A percentile compares a stretch with the other conserved stretches of the same genome.
Evolutionary conservation across 1,140 invertebrate species (phyloP).

Genomic region (Calosoma granatense): DNA sequence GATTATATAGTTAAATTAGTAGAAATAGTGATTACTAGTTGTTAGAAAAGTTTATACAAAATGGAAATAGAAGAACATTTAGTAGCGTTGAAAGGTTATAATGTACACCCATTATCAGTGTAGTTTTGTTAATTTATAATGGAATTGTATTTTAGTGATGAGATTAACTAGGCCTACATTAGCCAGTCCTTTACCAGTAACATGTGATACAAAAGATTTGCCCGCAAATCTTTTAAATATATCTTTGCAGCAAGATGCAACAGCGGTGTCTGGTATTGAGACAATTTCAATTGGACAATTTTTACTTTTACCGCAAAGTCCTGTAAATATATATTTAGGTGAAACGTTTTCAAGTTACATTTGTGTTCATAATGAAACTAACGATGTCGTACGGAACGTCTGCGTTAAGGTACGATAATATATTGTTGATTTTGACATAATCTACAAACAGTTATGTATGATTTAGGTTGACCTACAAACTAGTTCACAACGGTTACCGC

Average conservation of each 20-base stretch:
- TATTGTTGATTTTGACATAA: conserved; percentile 9
- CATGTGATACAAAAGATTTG: conserved; percentile 75
- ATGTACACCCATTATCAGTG: neutral
- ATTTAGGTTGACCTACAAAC: conserved; percentile 83
- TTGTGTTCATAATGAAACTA: conserved; percentile 92
- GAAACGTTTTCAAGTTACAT: conserved; percentile 98
- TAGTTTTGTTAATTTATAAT: neutral
- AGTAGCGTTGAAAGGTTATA: conserved; percentile 28
- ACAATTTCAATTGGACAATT: conserved; percentile 78
- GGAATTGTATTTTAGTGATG: conserved; percentile 64
- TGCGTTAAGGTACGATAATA: conserved; percentile 55
- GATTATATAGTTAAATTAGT: neutral
- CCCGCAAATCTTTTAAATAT: conserved; percentile 67
- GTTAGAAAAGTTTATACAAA: neutral
- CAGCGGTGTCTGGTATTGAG: conserved; percentile 65
- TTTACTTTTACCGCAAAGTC: conserved; percentile 87
- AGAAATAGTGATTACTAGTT: neutral
- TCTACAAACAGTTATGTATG: conserved; percentile 12
- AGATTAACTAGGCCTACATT: conserved; percentile 79
- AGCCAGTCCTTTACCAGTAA: conserved; percentile 64
- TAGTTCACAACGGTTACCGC: conserved; percentile 69
- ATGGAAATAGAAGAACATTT: conserved; percentile 27
- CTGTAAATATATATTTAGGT: conserved; percentile 75
- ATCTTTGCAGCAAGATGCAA: conserved; percentile 66
- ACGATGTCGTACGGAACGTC: conserved; percentile 69